Conservation (phyloP, 2,113 vertebrate species). For the Toxostoma redivivum region DNA sequence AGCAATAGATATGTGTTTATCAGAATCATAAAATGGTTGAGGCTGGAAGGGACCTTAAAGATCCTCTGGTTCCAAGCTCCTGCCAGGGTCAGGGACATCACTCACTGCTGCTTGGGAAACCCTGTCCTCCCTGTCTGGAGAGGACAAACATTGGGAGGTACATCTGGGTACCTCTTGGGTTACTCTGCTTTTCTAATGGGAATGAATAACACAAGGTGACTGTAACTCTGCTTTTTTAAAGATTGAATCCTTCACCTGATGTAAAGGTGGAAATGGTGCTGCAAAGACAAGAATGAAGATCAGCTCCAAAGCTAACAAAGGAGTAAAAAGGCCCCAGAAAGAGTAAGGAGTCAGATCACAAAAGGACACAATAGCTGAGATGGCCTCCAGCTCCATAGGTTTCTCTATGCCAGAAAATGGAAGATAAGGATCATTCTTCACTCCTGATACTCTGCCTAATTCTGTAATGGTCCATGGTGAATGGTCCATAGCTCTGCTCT, state of each 20-base stretch:
- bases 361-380: neutral
- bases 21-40: neutral
- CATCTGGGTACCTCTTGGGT: neutral
- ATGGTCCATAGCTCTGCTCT: neutral
- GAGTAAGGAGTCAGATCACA: neutral
- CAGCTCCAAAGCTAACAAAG: neutral
- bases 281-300: neutral
- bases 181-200: neutral
- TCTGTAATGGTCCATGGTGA: neutral
- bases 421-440: neutral
- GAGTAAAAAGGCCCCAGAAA: neutral
- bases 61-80: neutral
- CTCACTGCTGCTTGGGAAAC: neutral
- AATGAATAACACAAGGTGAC: neutral
- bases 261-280: neutral
- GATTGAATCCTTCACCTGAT: neutral
- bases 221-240: neutral
- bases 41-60: neutral
- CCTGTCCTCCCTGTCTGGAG: neutral
- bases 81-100: neutral
- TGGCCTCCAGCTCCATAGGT: neutral
- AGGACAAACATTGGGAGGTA: rapidly evolving
- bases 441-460: neutral
- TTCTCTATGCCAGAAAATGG: neutral
- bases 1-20: neutral